Conservation (phyloP, 2,113 vertebrate genomes). For the Lontra canadensis region DNA sequence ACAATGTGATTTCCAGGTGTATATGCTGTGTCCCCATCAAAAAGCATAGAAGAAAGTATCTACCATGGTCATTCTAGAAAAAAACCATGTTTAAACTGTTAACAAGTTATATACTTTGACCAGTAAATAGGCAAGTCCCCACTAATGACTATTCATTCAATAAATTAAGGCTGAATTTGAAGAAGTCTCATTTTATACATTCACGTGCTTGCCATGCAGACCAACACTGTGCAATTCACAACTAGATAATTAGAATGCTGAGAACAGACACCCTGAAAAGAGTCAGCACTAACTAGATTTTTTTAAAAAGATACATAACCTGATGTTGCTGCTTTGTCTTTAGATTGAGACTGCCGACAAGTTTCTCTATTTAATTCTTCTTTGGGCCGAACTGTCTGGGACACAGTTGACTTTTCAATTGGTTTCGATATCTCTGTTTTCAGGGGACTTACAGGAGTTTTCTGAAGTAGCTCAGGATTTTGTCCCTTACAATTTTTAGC, state of each 20-base stretch:
- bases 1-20: slow-evolving; percentile 7
- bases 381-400: slow-evolving; percentile 69
- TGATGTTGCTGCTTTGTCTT: slow-evolving; percentile 83
- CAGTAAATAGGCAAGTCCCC: background rate
- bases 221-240: background rate
- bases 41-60: background rate
- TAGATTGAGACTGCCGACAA: slow-evolving; percentile 83
- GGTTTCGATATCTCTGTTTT: slow-evolving; percentile 67
- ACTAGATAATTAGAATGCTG: background rate
- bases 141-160: background rate
- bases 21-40: background rate
- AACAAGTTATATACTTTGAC: background rate
- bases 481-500: slow-evolving; percentile 77
- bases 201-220: background rate
- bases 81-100: background rate
- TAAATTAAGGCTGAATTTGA: background rate
- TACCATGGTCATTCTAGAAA: background rate
- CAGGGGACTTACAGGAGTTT: slow-evolving; percentile 71
- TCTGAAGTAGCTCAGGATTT: slow-evolving; percentile 42
- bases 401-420: slow-evolving; percentile 55
- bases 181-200: background rate
- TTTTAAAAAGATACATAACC: slow-evolving; percentile 80
- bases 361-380: slow-evolving; percentile 82
- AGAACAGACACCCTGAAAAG: background rate
- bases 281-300: background rate